Evolutionary conservation across 2,113 vertebrate genomes (phyloP), one percentile per base, ranked within the genome.

Genomic region (Elanus axillaris): DNA sequence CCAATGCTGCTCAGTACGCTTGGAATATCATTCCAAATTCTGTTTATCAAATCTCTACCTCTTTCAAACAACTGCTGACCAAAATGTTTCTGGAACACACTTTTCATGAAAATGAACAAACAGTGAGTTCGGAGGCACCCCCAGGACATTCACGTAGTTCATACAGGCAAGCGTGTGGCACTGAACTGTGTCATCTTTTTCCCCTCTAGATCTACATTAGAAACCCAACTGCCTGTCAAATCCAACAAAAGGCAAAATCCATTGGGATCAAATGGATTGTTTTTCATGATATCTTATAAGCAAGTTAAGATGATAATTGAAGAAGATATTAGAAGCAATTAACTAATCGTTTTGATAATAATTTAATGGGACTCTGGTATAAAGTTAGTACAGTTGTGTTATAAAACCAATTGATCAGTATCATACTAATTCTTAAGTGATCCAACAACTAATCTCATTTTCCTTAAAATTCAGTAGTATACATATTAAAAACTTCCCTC

Each of bases 121-220:
- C 10, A n/a, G 5, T 16, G 11, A 20, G 11, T 29, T 25, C 8
- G 10, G 38, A 23, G 11, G 10, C 27, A 52, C 16, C 43, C 66
- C 66, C 34, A 11, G 16, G 21, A 34, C 26, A 27, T 31, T 22
- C 8, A 38, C 6, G 16, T 21, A 34, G 32, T 32, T 63, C 8
- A 1, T 18, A 36, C 22, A 22, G 66, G 12, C n/a, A 62, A 47
- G 31, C 2, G 4, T 2, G 2, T 48, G 27, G 20, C 3, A 5
- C 29, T 85, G 25, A 59, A 23, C 29, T 26, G n/a, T 10, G 19
- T 9, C 29, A 36, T 6, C 27, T 32, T 2, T 31, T 31, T 32
- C 27, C n/a, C 26, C 29, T 69, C 23, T 8, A 69, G 36, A 29
- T 32, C 1, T 8, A 6, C 2, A 18, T 42, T 69, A 47, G 23